Conservation (phyloP, 2,797 vertebrate genomes). For the Amblyopsis hoosieri region DNA sequence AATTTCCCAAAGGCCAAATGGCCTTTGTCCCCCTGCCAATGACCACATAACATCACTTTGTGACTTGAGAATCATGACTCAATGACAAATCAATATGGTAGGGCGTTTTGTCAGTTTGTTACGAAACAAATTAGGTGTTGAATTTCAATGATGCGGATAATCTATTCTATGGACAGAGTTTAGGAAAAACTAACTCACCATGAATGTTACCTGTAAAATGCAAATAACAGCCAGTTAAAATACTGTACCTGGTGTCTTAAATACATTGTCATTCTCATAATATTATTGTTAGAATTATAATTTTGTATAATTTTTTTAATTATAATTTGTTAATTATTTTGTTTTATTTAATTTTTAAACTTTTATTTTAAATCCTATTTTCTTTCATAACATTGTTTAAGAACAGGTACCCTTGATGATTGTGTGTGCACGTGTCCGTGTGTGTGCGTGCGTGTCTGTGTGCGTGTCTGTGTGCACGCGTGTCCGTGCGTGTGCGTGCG, state of each 20-base stretch:
- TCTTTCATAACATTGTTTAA: background rate
- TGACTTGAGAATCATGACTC: conserved; percentile 42
- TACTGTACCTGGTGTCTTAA: no score
- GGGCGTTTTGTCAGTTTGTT: conserved; percentile 39
- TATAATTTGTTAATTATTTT: background rate
- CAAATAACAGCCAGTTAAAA: background rate
- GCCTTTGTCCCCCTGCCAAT: conserved; percentile 51
- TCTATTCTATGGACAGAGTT: conserved; percentile 8
- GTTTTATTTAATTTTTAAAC: background rate
- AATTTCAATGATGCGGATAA: conserved; percentile 24
- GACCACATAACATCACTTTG: conserved; percentile 27
- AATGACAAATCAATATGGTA: conserved; percentile 42
- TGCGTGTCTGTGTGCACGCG: background rate
- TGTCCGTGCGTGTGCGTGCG: background rate
- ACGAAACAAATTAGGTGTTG: conserved; percentile 47
- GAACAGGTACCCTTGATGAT: background rate
- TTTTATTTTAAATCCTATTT: background rate
- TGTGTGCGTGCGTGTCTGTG: conserved; percentile 1
- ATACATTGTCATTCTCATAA: background rate
- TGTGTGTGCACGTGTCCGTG: background rate
- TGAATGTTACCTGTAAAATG: conserved; percentile 10
- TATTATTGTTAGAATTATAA: background rate
- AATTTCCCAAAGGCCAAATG: background rate
- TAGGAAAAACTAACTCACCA: conserved; percentile 12
- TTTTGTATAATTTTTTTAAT: background rate